These are phyloP conservation scores for Habropoda laboriosa DNA, from an alignment of 1,140 invertebrate species.

Conservation along the genomic window DNA sequence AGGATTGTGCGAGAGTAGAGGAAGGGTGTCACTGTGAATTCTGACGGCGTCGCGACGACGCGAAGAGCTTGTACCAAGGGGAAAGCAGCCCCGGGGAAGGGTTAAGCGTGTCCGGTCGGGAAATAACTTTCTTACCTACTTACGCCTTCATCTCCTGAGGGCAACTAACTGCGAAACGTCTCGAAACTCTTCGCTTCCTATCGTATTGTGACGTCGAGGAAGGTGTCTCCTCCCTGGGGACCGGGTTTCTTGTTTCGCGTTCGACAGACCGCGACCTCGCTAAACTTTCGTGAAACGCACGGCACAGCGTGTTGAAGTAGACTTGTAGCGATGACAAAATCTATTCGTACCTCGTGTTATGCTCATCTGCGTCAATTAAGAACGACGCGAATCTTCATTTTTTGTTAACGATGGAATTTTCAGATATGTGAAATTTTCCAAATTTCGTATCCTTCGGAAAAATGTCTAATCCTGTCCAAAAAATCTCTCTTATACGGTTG, in stretches of 20 bases:
- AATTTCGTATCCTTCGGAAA: too few relatives aligned
- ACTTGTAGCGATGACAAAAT: too few relatives aligned
- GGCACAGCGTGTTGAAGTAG: too few relatives aligned
- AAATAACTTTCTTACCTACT: constrained; percentile 82
- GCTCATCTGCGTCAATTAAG: too few relatives aligned
- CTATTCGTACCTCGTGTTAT: too few relatives aligned
- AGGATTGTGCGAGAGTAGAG: constrained; percentile 54
- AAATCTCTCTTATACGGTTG: too few relatives aligned
- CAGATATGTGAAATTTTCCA: too few relatives aligned
- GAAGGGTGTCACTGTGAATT: constrained; percentile 36
- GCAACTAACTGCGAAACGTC: constrained; percentile 74
- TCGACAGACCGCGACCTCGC: constrained; percentile 55
- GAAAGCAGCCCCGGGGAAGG: constrained; percentile 68
- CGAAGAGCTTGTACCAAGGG: constrained; percentile 46
- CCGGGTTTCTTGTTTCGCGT: constrained; percentile 57
- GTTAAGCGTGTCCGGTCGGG: constrained; percentile 80
- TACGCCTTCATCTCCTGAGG: constrained; percentile 80
- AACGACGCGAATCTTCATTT: too few relatives aligned
- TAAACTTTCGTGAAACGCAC: constrained; percentile 39
- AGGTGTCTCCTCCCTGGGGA: constrained; percentile 35
- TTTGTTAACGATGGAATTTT: too few relatives aligned
- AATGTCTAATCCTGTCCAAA: too few relatives aligned
- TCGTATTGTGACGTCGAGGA: constrained; percentile 64
- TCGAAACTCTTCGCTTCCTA: constrained; percentile 68
- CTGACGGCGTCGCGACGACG: constrained; percentile 36